Evolutionary conservation across 23 tunicate species (phyloP).

Genomic region (Halocynthia roretzi): DNA sequence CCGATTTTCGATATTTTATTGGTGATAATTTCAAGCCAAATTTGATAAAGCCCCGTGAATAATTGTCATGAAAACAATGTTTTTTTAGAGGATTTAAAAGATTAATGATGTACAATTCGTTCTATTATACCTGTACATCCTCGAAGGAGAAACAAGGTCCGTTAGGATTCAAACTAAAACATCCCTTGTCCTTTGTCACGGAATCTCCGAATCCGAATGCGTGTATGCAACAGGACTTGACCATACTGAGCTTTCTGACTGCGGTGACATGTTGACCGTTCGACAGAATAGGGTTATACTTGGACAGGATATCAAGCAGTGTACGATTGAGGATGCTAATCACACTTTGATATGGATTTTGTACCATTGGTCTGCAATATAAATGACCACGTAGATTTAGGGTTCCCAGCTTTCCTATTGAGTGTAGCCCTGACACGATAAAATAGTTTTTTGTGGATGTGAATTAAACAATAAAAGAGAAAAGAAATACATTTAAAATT

Average conservation of each 20-base stretch:
- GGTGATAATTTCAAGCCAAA: too few species aligned
- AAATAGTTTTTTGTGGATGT: too few species aligned
- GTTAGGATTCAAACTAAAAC: conserved; percentile 43
- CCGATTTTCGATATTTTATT: too few species aligned
- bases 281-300: neutral
- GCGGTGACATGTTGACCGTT: neutral
- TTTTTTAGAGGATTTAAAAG: too few species aligned
- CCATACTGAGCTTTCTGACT: neutral
- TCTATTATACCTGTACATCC: conserved; percentile 18
- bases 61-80: too few species aligned
- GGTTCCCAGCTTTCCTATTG: too few species aligned
- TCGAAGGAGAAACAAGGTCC: conserved; percentile 59
- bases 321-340: conserved; percentile 66
- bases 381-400: neutral
- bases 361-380: conserved; percentile 1
- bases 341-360: conserved; percentile 71
- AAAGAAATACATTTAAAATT: too few species aligned
- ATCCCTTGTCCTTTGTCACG: conserved; percentile 53
- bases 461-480: too few species aligned
- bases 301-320: conserved; percentile 33
- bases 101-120: too few species aligned
- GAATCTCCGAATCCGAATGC: conserved; percentile 85
- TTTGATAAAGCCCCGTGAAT: too few species aligned
- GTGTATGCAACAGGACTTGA: conserved; percentile 33
- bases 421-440: too few species aligned